A percentile compares a stretch with the other conserved stretches of the same genome.
These are phyloP conservation scores for Clepsis dumicolana DNA, from an alignment of 2,888 invertebrate species.

Conservation along the genomic window DNA sequence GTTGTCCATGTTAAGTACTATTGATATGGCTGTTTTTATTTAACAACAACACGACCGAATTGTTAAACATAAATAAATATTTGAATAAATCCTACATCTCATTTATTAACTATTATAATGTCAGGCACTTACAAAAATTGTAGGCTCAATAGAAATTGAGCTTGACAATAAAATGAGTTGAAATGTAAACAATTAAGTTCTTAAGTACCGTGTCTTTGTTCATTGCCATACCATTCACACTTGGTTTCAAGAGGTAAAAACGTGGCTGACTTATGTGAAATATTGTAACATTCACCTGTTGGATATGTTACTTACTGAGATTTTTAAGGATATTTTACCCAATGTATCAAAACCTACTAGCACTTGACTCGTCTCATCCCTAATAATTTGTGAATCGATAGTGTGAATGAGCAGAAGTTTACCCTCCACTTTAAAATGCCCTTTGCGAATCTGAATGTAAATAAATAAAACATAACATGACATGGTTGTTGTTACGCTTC, in stretches of 20 bases:
- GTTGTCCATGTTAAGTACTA: constrained; percentile 11
- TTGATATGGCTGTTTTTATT: constrained; percentile 53
- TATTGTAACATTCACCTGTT: not conserved
- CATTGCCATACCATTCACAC: not conserved
- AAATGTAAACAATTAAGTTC: not conserved
- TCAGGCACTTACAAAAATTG: not conserved
- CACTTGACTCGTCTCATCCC: not conserved
- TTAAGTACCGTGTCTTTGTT: not conserved
- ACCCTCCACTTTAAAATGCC: constrained; percentile 21
- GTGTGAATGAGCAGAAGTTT: constrained; percentile 12
- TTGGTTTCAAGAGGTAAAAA: constrained; percentile 16
- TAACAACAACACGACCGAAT: constrained; percentile 82
- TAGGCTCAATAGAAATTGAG: constrained; percentile 24
- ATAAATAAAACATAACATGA: constrained; percentile 75
- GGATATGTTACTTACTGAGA: not conserved
- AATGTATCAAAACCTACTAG: not conserved
- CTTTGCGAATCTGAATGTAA: constrained; percentile 42
- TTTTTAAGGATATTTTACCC: not conserved
- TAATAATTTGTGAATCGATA: not conserved
- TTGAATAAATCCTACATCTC: constrained; percentile 33
- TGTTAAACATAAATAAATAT: constrained; percentile 56
- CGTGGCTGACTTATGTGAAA: not conserved
- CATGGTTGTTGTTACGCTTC: constrained; percentile 68
- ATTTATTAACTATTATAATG: constrained; percentile 1
- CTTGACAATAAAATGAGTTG: not conserved